Evolutionary conservation across 2,797 vertebrate species (phyloP).

Genomic region (Melanotaenia pygmaea): DNA sequence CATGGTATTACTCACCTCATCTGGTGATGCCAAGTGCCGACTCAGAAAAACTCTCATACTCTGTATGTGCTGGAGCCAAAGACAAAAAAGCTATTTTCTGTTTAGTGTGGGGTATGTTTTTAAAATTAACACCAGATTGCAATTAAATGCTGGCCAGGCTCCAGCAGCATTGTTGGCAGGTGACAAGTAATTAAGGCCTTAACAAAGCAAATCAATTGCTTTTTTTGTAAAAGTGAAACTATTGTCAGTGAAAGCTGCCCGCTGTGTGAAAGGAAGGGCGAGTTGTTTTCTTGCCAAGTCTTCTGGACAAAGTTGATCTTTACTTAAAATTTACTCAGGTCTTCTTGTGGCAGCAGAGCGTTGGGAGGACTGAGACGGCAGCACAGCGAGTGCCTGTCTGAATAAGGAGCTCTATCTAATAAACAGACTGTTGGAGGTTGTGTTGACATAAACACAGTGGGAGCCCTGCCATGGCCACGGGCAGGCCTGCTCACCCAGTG

Average conservation of each 20-base stretch:
- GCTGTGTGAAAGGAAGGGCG: constrained; percentile 18
- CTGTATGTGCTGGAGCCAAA: background rate
- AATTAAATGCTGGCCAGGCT: constrained; percentile 29
- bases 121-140: constrained; percentile 28
- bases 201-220: constrained; percentile 11
- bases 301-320: constrained; percentile 64
- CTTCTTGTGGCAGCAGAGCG: constrained; percentile 56
- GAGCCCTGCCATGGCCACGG: constrained; percentile 63
- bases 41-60: constrained; percentile 4
- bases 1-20: background rate
- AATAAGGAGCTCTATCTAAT: constrained; percentile 80
- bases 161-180: constrained; percentile 32
- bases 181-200: constrained; percentile 24
- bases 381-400: constrained; percentile 60
- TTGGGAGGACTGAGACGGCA: constrained; percentile 44
- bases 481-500: constrained; percentile 62
- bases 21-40: constrained; percentile 5
- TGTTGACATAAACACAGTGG: constrained; percentile 72
- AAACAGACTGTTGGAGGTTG: constrained; percentile 68
- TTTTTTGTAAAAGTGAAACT: constrained; percentile 29
- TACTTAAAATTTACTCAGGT: constrained; percentile 60
- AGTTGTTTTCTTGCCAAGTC: constrained; percentile 56
- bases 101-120: constrained; percentile 4
- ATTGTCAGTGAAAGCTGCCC: constrained; percentile 34
- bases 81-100: constrained; percentile 16